Base-by-base conservation (phyloP, 1,140 invertebrate genomes). In the Meteorus sp. region DNA sequence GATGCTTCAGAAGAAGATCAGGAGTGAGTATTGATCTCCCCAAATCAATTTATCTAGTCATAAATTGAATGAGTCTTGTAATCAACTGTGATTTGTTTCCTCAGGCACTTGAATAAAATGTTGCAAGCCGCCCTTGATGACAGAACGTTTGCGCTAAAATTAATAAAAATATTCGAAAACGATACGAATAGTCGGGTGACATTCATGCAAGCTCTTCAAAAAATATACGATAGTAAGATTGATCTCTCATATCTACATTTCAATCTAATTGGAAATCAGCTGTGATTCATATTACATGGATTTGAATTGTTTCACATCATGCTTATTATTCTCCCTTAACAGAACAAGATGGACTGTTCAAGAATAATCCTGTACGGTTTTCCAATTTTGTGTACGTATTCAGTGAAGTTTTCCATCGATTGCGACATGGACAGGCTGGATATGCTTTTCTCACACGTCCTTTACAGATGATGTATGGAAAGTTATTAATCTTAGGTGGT, bases 311-410 rank as follows among this genome's bases (percentile, higher is more conserved):
- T 25, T 52, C 3, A 25, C 35, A 3, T n/a, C 25, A 50, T 3
- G 22, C 2, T 19, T 37, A n/a, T 23, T 19, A 20, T 37, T 37
- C 13, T 22, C 22, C 39, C 13, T 37, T 48, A 6, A 19, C 11
- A 57, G 43, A 35, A 17, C 23, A 23, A 20, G 31, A 48, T n/a
- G 20, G 48, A 37, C 13, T 47, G 9, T 13, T 13, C 8, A 37
- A 33, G 6, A 4, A 57, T 25, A 47, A 25, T 48, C 3, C 15
- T 9, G 4, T 9, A 9, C 27, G 48, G 13, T 57, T 35, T 22
- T 25, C 35, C 8, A 57, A 57, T 47, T 31, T 47, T 7, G 29
- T 35, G 9, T 57, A 17, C 15, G 8, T 57, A 3, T 20, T 57
- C 11, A 13, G 29, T 9, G 44, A 57, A 47, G 17, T 47, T 23